Evolutionary conservation across 2,113 vertebrate genomes (phyloP).

Genomic region (Passer montanus): DNA sequence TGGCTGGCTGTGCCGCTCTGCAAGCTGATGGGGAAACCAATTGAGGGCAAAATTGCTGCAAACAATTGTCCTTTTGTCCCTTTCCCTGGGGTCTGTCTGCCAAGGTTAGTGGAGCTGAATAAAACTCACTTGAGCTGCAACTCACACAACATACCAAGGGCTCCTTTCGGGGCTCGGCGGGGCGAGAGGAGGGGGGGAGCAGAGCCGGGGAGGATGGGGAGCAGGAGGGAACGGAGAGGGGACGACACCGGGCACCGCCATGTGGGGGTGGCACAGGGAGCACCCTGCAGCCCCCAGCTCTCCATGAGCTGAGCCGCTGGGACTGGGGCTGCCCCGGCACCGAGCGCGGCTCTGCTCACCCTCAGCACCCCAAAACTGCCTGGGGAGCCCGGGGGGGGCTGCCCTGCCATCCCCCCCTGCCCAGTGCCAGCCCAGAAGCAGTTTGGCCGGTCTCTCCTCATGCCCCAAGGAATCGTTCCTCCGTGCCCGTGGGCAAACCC

Average conservation of each 20-base stretch:
- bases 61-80: slow-evolving; percentile 76
- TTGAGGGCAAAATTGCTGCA: slow-evolving; percentile 62
- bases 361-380: background rate
- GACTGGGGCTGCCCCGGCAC: accelerated
- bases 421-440: background rate
- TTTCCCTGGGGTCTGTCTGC: slow-evolving; percentile 66
- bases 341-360: background rate
- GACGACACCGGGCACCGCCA: accelerated
- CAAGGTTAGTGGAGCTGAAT: slow-evolving; percentile 72
- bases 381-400: background rate
- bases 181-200: slow-evolving; percentile 5
- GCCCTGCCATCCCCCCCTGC: background rate
- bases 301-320: accelerated
- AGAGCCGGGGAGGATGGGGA: background rate
- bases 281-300: accelerated
- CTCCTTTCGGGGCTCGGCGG: slow-evolving; percentile 39
- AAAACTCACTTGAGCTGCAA: slow-evolving; percentile 63
- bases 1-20: slow-evolving; percentile 55
- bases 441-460: accelerated
- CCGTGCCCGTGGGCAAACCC: background rate
- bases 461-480: background rate
- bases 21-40: slow-evolving; percentile 64
- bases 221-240: background rate
- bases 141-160: slow-evolving; percentile 60
- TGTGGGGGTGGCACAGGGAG: background rate